These are phyloP conservation scores for Nannoperca australis DNA, from an alignment of 2,797 vertebrate genomes.

Conservation along the genomic window DNA sequence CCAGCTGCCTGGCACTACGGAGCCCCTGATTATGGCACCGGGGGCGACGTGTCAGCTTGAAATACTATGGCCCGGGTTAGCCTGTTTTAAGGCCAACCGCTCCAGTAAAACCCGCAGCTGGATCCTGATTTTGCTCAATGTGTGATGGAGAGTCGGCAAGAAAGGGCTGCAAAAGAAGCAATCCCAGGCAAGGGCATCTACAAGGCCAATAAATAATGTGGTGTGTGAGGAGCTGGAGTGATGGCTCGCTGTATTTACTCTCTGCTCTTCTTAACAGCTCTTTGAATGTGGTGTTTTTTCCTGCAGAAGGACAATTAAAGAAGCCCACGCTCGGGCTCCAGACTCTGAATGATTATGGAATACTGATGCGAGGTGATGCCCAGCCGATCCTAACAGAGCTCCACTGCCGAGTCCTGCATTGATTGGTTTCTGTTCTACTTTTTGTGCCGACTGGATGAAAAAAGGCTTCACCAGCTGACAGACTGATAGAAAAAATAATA, in stretches of 20 bases:
- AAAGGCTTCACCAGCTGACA: constrained; percentile 36
- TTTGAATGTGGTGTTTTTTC: constrained; percentile 62
- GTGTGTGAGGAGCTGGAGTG: constrained; percentile 52
- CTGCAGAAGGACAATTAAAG: constrained; percentile 79
- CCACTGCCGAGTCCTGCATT: constrained; percentile 54
- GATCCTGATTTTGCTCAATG: constrained; percentile 58
- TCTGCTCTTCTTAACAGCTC: constrained; percentile 61
- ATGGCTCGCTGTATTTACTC: constrained; percentile 69
- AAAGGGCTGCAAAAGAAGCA: constrained; percentile 57
- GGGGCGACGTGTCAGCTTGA: constrained; percentile 63
- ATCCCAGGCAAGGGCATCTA: constrained; percentile 65
- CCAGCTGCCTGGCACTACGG: constrained; percentile 66
- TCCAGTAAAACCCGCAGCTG: constrained; percentile 60
- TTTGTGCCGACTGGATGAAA: constrained; percentile 35
- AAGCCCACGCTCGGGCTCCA: constrained; percentile 46
- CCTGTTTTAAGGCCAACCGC: constrained; percentile 58
- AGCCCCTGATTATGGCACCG: constrained; percentile 62
- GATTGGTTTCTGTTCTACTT: constrained; percentile 59
- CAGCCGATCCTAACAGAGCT: constrained; percentile 54
- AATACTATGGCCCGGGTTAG: constrained; percentile 60
- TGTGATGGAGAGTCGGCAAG: constrained; percentile 48
- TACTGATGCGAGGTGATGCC: constrained; percentile 77
- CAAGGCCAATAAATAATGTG: constrained; percentile 69
- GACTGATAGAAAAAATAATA: constrained; percentile 47
- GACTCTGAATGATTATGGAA: constrained; percentile 69